These are phyloP conservation scores for Lasioglossum figueresi DNA, from an alignment of 2,888 invertebrate genomes.

Conservation along the genomic window DNA sequence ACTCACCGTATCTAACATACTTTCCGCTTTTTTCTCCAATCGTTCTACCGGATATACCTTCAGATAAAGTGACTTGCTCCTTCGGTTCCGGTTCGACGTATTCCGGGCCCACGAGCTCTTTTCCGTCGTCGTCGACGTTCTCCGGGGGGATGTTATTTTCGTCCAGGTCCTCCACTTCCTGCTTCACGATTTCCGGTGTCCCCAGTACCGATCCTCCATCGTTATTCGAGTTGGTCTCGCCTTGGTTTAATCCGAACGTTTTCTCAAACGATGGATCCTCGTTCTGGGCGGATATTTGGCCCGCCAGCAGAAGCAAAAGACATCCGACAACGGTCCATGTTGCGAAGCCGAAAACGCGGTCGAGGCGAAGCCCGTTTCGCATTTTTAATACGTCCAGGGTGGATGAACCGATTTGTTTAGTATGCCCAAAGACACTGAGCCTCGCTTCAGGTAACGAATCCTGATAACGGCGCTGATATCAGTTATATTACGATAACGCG, in stretches of 20 bases:
- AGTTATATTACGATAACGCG: slow-evolving; percentile 75
- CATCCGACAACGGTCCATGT: slow-evolving; percentile 30
- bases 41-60: slow-evolving; percentile 54
- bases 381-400: slow-evolving; percentile 52
- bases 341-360: slow-evolving; percentile 38
- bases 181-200: not conserved
- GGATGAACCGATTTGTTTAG: slow-evolving; percentile 65
- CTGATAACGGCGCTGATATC: slow-evolving; percentile 76
- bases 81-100: not conserved
- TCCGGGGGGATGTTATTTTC: slow-evolving; percentile 5
- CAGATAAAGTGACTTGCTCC: slow-evolving; percentile 1
- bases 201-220: not conserved
- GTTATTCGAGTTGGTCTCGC: not conserved
- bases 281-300: slow-evolving; percentile 37
- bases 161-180: slow-evolving; percentile 70
- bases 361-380: slow-evolving; percentile 47
- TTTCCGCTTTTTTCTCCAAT: slow-evolving; percentile 69
- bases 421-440: slow-evolving; percentile 67
- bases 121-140: not conserved
- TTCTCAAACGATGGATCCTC: slow-evolving; percentile 71
- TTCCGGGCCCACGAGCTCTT: not conserved
- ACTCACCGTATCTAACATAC: slow-evolving; percentile 82
- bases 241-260: slow-evolving; percentile 69
- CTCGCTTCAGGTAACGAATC: slow-evolving; percentile 57
- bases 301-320: slow-evolving; percentile 12